Evolutionary conservation across 35 echinoderm and acorn worm species (phyloP).

Genomic region (Ophioderma brevispina): DNA sequence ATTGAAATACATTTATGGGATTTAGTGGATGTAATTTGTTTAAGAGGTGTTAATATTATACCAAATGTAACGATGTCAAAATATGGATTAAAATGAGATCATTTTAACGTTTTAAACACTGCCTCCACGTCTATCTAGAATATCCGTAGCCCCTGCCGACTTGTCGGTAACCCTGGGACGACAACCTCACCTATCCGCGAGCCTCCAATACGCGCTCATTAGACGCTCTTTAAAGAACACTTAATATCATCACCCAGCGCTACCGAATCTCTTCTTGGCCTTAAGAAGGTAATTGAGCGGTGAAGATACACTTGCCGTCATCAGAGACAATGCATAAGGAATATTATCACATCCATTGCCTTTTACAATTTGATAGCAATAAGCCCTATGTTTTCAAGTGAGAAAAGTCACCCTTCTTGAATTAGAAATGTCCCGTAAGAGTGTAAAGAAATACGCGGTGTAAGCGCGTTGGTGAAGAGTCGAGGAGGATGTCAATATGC

Average conservation of each 20-base stretch:
- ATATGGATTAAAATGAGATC: neutral
- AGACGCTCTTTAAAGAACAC: neutral
- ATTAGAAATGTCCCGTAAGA: neutral
- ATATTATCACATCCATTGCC: neutral
- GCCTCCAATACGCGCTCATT: neutral
- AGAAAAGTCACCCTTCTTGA: slow-evolving; percentile 9
- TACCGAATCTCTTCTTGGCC: neutral
- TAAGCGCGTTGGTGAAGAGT: neutral
- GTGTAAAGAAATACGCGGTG: slow-evolving; percentile 6
- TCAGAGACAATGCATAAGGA: neutral
- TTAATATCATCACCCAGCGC: neutral
- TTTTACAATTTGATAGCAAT: slow-evolving; percentile 12
- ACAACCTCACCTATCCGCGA: neutral
- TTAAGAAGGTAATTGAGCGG: slow-evolving; percentile 5
- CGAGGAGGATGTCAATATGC: neutral
- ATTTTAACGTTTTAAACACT: neutral
- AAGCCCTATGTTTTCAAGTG: slow-evolving; percentile 9
- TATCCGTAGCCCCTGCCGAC: neutral
- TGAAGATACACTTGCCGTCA: neutral
- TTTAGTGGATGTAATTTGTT: too few relatives aligned
- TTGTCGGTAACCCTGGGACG: neutral
- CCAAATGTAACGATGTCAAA: neutral
- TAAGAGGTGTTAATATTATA: too few relatives aligned
- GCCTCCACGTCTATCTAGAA: neutral
- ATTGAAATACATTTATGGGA: too few relatives aligned